Percentiles rank a stretch among this genome's conserved stretches.
Evolutionary conservation across 2,797 vertebrate species (phyloP).

Genomic region (Fistularia commersonii): DNA sequence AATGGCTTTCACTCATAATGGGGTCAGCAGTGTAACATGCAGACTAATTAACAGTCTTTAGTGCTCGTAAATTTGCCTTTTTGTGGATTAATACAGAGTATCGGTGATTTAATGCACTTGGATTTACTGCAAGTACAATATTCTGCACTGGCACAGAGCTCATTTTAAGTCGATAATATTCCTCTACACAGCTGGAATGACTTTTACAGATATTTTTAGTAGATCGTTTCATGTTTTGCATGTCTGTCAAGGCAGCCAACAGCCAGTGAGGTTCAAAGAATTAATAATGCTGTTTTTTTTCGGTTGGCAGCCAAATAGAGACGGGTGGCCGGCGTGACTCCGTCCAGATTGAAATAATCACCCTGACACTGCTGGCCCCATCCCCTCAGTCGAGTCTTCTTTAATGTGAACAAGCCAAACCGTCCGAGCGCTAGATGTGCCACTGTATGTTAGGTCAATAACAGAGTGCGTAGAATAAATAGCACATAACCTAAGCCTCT

Average conservation of each 20-base stretch:
- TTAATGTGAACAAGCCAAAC: conserved; percentile 53
- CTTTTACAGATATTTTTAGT: no score
- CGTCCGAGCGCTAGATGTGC: conserved; percentile 32
- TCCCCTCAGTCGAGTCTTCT: conserved; percentile 26
- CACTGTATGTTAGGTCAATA: conserved; percentile 21
- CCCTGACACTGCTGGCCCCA: conserved; percentile 64
- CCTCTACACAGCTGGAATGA: no score
- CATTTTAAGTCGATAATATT: no score
- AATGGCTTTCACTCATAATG: conserved; percentile 55
- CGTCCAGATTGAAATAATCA: conserved; percentile 7
- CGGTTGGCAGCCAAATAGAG: conserved; percentile 1
- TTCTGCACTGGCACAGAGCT: no score
- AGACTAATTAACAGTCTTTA: neutral
- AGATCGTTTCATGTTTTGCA: conserved; percentile 8
- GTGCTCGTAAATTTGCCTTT: neutral
- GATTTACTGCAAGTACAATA: no score
- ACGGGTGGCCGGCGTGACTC: conserved; percentile 1
- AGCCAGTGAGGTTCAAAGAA: conserved; percentile 12
- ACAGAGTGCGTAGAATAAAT: conserved; percentile 14
- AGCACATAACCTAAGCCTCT: conserved; percentile 24
- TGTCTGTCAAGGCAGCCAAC: conserved; percentile 16
- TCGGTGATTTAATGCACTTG: no score
- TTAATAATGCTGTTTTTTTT: conserved; percentile 6
- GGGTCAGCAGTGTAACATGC: conserved; percentile 66
- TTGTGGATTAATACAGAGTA: neutral